phyloP scores from a whole-genome alignment of 2,797 vertebrate species.

The Rhinichthys osculus region DNA sequence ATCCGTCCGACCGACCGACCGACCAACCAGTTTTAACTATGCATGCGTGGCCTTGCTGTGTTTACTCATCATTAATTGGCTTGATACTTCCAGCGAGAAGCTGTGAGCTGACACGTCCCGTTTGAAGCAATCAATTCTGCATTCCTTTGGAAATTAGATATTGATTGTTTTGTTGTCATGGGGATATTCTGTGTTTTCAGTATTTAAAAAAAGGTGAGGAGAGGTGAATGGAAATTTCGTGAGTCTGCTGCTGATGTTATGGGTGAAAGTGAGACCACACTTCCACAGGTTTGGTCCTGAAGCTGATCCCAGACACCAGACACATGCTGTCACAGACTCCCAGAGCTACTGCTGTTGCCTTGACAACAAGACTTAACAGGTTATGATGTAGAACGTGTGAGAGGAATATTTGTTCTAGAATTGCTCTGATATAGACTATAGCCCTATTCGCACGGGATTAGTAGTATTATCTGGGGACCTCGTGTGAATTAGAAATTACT shows the following conservation, averaged over 20 bases:
- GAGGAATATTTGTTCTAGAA: background rate
- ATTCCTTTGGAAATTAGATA: constrained; percentile 20
- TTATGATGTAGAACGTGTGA: constrained; percentile 13
- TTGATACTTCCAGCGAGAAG: background rate
- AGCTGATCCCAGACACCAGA: constrained; percentile 2
- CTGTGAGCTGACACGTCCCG: background rate
- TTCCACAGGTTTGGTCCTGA: background rate
- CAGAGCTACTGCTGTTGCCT: constrained; percentile 39
- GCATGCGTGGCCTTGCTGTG: background rate
- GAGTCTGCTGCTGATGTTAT: background rate
- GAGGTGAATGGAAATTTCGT: background rate
- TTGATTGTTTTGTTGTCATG: constrained; percentile 8
- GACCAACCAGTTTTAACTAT: background rate
- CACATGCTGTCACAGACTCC: constrained; percentile 27
- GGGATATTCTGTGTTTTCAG: background rate
- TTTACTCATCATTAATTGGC: background rate
- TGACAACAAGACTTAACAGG: constrained; percentile 44
- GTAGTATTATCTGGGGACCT: too few relatives aligned
- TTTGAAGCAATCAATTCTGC: constrained; percentile 24
- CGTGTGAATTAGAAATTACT: too few relatives aligned
- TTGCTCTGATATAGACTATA: background rate
- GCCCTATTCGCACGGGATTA: too few relatives aligned
- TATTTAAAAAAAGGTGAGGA: constrained; percentile 1
- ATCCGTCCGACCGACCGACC: too few relatives aligned
- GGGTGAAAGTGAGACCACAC: background rate